Evolutionary conservation across 2,797 vertebrate genomes (phyloP).

Genomic region (Menidia menidia): DNA sequence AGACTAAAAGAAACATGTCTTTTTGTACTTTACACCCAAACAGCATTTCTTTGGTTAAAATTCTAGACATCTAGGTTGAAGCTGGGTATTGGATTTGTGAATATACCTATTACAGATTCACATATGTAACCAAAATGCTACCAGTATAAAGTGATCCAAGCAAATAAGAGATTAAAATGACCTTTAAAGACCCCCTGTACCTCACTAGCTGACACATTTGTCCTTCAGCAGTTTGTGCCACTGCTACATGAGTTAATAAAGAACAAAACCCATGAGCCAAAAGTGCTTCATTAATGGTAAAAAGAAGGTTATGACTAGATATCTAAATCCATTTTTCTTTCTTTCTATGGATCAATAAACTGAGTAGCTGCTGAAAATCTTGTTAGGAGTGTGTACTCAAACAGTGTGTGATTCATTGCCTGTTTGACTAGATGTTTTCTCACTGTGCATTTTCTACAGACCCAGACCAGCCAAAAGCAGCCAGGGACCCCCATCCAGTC

Average conservation of each 20-base stretch:
- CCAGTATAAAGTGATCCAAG: too few relatives aligned
- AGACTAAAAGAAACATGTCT: background rate
- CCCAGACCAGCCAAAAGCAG: conserved; percentile 23
- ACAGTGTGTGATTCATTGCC: conserved; percentile 29
- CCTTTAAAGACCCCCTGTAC: too few relatives aligned
- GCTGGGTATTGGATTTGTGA: too few relatives aligned
- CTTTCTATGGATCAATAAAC: background rate
- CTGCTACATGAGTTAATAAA: too few relatives aligned
- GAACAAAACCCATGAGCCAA: too few relatives aligned
- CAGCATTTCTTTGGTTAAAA: background rate
- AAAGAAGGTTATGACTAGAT: too few relatives aligned
- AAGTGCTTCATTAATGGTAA: too few relatives aligned
- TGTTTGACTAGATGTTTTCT: conserved; percentile 32
- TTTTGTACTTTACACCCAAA: background rate
- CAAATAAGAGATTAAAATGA: too few relatives aligned
- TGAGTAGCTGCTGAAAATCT: conserved; percentile 8
- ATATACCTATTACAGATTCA: too few relatives aligned
- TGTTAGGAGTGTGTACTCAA: conserved; percentile 27
- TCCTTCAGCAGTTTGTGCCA: background rate
- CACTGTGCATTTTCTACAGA: conserved; percentile 42
- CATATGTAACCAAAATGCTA: too few relatives aligned
- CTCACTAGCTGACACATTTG: background rate
- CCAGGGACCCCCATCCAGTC: conserved; percentile 37
- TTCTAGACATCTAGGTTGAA: background rate
- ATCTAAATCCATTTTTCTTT: background rate